These are phyloP conservation scores for Chydorus sphaericus DNA, from an alignment of 2,888 invertebrate genomes.

Conservation along the genomic window DNA sequence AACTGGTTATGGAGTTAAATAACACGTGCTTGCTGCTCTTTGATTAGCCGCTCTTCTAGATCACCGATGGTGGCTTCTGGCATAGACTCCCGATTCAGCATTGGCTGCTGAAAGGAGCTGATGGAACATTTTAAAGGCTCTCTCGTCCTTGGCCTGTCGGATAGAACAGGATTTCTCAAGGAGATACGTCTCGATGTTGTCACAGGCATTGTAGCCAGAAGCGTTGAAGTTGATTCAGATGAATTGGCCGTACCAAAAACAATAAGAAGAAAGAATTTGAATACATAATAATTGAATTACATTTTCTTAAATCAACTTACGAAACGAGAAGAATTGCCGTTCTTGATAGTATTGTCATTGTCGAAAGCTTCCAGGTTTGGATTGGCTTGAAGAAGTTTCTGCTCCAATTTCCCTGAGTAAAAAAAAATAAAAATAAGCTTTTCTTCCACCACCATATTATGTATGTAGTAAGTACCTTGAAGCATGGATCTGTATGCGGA, in stretches of 20 bases:
- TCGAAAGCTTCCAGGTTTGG: constrained; percentile 99
- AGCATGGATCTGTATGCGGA: constrained; percentile 98
- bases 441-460: neutral
- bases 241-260: constrained; percentile 80
- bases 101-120: constrained; percentile 86
- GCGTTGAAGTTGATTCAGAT: constrained; percentile 99
- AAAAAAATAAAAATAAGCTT: constrained; percentile 17
- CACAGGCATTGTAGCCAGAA: constrained; percentile 96
- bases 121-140: constrained; percentile 99
- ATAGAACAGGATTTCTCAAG: constrained; percentile 98
- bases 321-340: constrained; percentile 99
- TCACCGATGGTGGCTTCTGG: constrained; percentile 90
- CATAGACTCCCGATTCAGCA: no score
- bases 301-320: constrained; percentile 53
- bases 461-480: constrained; percentile 60
- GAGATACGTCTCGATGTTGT: constrained; percentile 98
- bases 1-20: constrained; percentile 77
- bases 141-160: constrained; percentile 91
- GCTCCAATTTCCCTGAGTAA: constrained; percentile 91
- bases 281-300: neutral
- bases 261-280: neutral
- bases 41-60: constrained; percentile 79
- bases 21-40: constrained; percentile 88
- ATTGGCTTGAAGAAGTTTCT: constrained; percentile 97
- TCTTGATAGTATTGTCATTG: constrained; percentile 99